A percentile compares a stretch with the other conserved stretches of the same genome.
These are phyloP conservation scores for Bungarus multicinctus DNA, from an alignment of 2,113 vertebrate species.

Conservation along the genomic window DNA sequence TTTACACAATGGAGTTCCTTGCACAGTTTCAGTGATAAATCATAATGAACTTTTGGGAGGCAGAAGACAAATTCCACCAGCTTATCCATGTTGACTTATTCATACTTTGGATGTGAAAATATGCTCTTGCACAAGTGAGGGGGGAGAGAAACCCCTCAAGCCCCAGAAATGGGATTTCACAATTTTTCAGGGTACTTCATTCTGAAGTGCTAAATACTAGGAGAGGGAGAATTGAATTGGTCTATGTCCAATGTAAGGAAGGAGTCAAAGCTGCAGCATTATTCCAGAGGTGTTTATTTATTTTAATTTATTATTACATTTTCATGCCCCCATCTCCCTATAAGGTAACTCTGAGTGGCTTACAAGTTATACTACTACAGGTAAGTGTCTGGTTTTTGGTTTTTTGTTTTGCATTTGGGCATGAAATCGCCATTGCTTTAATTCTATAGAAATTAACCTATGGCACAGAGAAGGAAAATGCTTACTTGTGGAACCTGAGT, in stretches of 20 bases:
- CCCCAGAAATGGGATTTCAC: constrained; percentile 35
- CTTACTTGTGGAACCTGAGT: neutral
- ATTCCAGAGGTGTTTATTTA: neutral
- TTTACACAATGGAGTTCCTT: constrained; percentile 30
- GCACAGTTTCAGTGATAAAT: constrained; percentile 28
- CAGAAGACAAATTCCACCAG: constrained; percentile 55
- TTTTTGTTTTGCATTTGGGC: neutral
- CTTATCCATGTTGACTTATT: constrained; percentile 60
- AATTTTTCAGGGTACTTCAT: constrained; percentile 38
- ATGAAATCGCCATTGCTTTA: neutral
- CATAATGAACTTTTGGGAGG: constrained; percentile 52
- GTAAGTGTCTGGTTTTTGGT: neutral
- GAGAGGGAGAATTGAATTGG: constrained; percentile 14
- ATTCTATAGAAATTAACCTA: neutral
- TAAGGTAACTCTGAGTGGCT: neutral
- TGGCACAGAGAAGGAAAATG: neutral
- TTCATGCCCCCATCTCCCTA: neutral
- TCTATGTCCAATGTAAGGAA: neutral
- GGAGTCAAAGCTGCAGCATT: neutral
- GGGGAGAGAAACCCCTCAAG: constrained; percentile 47
- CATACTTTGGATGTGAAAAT: constrained; percentile 59
- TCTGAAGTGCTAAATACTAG: constrained; percentile 44
- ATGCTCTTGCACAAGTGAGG: constrained; percentile 33
- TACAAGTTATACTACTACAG: neutral
- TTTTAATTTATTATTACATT: neutral